Evolutionary conservation across 2,113 vertebrate genomes (phyloP), one percentile per base, ranked within the genome.

Genomic region (Trachemys scripta): DNA sequence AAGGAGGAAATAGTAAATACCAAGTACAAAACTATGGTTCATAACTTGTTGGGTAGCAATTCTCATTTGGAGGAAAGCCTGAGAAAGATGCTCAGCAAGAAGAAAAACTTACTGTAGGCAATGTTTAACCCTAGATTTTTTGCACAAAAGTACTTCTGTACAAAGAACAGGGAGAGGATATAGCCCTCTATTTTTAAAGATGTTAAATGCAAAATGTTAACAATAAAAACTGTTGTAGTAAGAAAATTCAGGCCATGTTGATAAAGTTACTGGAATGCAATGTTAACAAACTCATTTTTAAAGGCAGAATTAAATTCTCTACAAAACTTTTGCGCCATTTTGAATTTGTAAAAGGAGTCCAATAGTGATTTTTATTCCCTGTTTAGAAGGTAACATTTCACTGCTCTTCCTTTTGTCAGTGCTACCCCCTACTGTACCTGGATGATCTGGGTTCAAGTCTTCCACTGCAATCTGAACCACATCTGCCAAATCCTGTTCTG

Each of bases 381-480:
- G 9, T 0, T 3, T 3, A 5, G 12, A 0, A 10, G 31, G 45
- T 19, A 59, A 78, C 3, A 22, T 29, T 24, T 2, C n/a, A 42
- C 45, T 7, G 2, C 31, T 14, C 35, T 53, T 62, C 49, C 50
- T 75, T 31, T 8, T 5, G 20, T 25, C 83, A 45, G 6, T 49
- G 6, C 76, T n/a, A n/a, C 27, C 56, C 24, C 27, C 79, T 57
- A 80, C 90, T 27, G 51, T 98, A 99, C 99, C 99, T 98, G 99
- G 97, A 83, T 99, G 99, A 72, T 99, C 99, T 3, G 99, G 98
- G 90, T 98, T 98, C 97, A 99, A 98, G 95, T 99, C 99, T 85
- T 99, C 99, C 59, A 99, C 99, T 17, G 99, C 99, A 49, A 99
- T 99, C 98, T 99, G 99, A 88, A 99, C 99, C 96, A 99, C 99